These are phyloP conservation scores for Labeo catla DNA, from an alignment of 2,113 vertebrate species.

Conservation along the genomic window DNA sequence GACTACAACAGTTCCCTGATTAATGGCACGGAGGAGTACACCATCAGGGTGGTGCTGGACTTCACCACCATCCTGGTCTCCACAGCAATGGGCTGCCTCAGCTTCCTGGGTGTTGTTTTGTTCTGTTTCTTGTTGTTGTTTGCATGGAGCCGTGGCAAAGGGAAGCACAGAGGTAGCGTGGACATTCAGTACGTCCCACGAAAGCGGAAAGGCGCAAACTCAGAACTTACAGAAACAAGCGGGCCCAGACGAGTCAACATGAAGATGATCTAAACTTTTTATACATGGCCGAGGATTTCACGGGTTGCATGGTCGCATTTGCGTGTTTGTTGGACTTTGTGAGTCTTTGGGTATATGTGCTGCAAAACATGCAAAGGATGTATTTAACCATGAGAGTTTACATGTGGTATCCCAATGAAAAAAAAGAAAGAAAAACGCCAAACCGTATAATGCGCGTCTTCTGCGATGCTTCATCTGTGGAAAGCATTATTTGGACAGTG, in stretches of 20 bases:
- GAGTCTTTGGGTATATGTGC: slow-evolving; percentile 77
- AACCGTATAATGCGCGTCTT: slow-evolving; percentile 41
- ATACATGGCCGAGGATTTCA: slow-evolving; percentile 3
- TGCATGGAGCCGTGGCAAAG: slow-evolving; percentile 96
- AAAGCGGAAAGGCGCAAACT: slow-evolving; percentile 88
- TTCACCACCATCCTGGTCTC: slow-evolving; percentile 98
- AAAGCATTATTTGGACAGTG: slow-evolving; percentile 47
- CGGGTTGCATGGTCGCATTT: slow-evolving; percentile 44
- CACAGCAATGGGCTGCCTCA: slow-evolving; percentile 98
- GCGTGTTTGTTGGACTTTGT: slow-evolving; percentile 60
- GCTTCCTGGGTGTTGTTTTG: slow-evolving; percentile 94
- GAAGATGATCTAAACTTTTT: slow-evolving; percentile 93
- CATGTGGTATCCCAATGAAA: slow-evolving; percentile 48
- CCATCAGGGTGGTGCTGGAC: slow-evolving; percentile 94
- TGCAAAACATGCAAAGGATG: slow-evolving; percentile 64
- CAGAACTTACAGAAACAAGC: slow-evolving; percentile 80
- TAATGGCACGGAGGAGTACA: slow-evolving; percentile 90
- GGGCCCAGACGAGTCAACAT: slow-evolving; percentile 96
- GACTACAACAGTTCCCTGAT: slow-evolving; percentile 92
- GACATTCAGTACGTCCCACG: slow-evolving; percentile 96
- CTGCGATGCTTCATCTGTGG: slow-evolving; percentile 50
- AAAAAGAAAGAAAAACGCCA: slow-evolving; percentile 10
- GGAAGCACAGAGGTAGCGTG: slow-evolving; percentile 95
- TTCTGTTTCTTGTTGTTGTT: slow-evolving; percentile 98
- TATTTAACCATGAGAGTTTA: slow-evolving; percentile 53